These are phyloP conservation scores for Eupsittula cactorum DNA, from an alignment of 2,113 vertebrate species.

Conservation along the genomic window DNA sequence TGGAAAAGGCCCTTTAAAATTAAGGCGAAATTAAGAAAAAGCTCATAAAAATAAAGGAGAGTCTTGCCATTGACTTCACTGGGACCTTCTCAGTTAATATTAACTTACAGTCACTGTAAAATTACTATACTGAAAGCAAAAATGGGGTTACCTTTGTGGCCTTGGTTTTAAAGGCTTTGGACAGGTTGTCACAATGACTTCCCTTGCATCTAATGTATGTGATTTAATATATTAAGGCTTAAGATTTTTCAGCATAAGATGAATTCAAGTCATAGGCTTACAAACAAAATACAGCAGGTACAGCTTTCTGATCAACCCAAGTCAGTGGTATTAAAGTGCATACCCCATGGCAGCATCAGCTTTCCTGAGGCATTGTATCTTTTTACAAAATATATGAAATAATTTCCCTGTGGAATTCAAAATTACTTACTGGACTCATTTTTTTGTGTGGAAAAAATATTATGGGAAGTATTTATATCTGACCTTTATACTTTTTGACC, in stretches of 20 bases:
- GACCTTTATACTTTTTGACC: not conserved
- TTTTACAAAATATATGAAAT: not conserved
- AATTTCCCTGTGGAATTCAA: not conserved
- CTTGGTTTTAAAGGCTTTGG: not conserved
- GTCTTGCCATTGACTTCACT: not conserved
- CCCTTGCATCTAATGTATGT: not conserved
- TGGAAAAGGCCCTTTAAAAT: not conserved
- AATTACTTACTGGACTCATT: fast-evolving
- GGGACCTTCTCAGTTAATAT: not conserved
- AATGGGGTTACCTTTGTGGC: not conserved
- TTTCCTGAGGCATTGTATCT: not conserved
- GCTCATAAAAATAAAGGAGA: not conserved
- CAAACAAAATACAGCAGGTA: not conserved
- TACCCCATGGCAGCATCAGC: fast-evolving
- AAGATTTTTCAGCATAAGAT: not conserved
- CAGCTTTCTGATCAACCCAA: not conserved
- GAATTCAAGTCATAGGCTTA: not conserved
- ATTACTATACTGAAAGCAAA: not conserved
- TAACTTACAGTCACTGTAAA: not conserved
- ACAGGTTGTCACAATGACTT: not conserved
- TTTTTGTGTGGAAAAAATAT: not conserved
- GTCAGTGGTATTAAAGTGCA: not conserved
- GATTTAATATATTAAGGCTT: not conserved
- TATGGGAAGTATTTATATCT: not conserved
- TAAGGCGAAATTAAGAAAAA: not conserved